Evolutionary conservation across 2,113 vertebrate species (phyloP).

Genomic region (Centropus unirufus): DNA sequence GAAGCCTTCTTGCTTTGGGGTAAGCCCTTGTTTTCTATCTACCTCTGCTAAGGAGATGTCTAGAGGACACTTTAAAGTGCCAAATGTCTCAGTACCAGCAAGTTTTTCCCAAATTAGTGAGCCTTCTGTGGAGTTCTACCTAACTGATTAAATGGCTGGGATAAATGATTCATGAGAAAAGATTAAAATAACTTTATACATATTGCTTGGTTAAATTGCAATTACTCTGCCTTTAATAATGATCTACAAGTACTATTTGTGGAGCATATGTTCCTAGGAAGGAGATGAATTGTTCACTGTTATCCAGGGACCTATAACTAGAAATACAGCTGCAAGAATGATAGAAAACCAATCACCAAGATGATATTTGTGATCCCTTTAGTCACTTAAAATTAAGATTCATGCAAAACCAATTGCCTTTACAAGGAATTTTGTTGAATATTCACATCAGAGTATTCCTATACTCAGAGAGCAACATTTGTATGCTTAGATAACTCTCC

Average conservation of each 20-base stretch:
- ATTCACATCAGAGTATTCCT: not conserved
- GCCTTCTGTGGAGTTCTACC: not conserved
- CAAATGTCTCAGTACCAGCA: not conserved
- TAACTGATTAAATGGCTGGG: conserved; percentile 20
- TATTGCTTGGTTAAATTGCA: conserved; percentile 44
- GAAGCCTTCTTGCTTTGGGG: not conserved
- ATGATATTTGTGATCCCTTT: conserved; percentile 24
- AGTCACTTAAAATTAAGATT: conserved; percentile 47
- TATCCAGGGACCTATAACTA: conserved; percentile 36
- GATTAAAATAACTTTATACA: conserved; percentile 6
- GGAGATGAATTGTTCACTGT: conserved; percentile 38
- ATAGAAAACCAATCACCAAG: not conserved
- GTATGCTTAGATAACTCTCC: not conserved
- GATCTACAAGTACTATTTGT: conserved; percentile 30
- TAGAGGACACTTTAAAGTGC: not conserved
- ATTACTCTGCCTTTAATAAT: conserved; percentile 24
- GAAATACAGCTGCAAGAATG: conserved; percentile 18
- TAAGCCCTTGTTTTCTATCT: not conserved
- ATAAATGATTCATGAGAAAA: conserved; percentile 59
- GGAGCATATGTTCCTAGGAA: conserved; percentile 34
- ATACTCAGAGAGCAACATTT: not conserved
- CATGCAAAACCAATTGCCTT: conserved; percentile 38
- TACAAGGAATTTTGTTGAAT: not conserved
- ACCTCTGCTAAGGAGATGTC: not conserved
- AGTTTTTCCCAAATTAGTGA: not conserved